Evolutionary conservation across 2,113 vertebrate species (phyloP), one percentile per base, ranked within the genome.

Genomic region (Meleagris gallopavo): DNA sequence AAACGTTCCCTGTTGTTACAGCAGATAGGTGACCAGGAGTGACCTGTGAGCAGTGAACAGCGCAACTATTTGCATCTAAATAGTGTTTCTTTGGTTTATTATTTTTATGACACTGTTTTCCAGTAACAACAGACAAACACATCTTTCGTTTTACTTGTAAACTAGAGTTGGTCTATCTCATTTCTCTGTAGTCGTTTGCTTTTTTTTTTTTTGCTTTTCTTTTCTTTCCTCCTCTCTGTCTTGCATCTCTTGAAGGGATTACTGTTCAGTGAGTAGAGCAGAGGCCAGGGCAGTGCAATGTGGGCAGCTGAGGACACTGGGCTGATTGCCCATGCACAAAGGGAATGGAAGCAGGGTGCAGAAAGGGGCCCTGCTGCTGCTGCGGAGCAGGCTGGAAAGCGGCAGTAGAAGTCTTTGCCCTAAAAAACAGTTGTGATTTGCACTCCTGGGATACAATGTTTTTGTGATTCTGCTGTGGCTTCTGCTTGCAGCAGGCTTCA

Each of bases 41-140:
- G 69, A 91, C 65, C 64, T 22, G 29, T 46, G 18, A 81, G 65
- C 72, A 83, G 46, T 48, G 45, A 91, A 83, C 16, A 81, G 58
- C 24, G 77, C 52, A 13, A 57, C 29, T 72, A n/a, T 86, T 93
- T 94, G 45, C 72, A 73, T 72, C 27, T 54, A 72, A 93, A 86
- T 61, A 81, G 25, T 9, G 11, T 71, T 83, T 58, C 34, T 64
- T 89, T 79, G 48, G 41, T 54, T 45, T 77, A 58, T 74, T 83
- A 43, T 91, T 92, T 79, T 80, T 34, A 8, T 60, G 9, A 78
- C 24, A 32, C 9, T 9, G 2, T 89, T 78, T 77, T 87, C 38
- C 74, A 70, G 58, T 76, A 85, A 29, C 29, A 72, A 45, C 55
- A 88, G 45, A 38, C 9, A 74, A 77, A 71, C 0, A 0, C 6